Percentiles rank a stretch among this genome's conserved stretches.
Conservation (phyloP, 1,140 invertebrate species). For the Pseudomyrmex sp. region DNA sequence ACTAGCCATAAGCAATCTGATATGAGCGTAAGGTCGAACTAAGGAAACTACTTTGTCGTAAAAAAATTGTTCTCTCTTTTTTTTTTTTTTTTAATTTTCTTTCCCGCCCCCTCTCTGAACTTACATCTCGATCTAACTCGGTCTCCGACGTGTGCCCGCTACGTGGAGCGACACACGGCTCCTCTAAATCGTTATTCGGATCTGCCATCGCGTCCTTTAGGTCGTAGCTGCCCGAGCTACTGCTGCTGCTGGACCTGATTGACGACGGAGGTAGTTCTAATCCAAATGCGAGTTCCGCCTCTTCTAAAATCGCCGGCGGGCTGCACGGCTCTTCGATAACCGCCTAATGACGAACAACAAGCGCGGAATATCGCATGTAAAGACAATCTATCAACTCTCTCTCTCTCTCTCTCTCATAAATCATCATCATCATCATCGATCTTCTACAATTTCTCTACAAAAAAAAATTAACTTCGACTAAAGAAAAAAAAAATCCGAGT, state of each 20-base stretch:
- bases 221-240: conserved; percentile 86
- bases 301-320: conserved; percentile 80
- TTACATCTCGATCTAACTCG: conserved; percentile 81
- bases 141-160: conserved; percentile 75
- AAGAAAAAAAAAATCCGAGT: too few species aligned
- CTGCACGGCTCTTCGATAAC: conserved; percentile 81
- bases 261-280: conserved; percentile 78
- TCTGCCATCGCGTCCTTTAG: conserved; percentile 82
- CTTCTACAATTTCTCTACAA: not conserved
- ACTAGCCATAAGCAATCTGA: too few species aligned
- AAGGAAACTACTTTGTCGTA: too few species aligned
- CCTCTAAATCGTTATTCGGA: conserved; percentile 72
- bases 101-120: conserved; percentile 26
- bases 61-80: not conserved
- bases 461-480: too few species aligned
- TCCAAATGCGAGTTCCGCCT: conserved; percentile 74
- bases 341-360: conserved; percentile 69
- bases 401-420: not conserved
- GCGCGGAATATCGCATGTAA: not conserved
- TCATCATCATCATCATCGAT: too few species aligned
- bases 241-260: conserved; percentile 83
- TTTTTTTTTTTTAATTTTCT: not conserved
- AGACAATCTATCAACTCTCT: not conserved
- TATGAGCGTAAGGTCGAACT: too few species aligned
- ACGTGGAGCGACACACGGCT: conserved; percentile 62